phyloP scores from a whole-genome alignment of 1,140 invertebrate species.

The Cyrtorhinus lividipennis region DNA sequence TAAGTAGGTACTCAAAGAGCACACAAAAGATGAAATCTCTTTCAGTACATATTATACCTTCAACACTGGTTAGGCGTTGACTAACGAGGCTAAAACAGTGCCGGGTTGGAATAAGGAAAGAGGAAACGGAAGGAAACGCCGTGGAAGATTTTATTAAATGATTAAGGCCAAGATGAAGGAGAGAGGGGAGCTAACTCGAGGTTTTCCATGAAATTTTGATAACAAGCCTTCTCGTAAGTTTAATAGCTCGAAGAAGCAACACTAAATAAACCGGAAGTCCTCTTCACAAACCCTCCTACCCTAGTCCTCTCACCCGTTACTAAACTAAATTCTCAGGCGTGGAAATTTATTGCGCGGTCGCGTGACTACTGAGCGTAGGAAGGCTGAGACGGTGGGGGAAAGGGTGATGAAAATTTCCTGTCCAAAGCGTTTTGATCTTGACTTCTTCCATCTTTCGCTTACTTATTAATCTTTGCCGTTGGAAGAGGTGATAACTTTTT shows the following conservation, averaged over 20 bases:
- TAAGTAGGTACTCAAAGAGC: too few relatives aligned
- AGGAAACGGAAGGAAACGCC: not conserved
- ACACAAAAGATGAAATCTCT: too few relatives aligned
- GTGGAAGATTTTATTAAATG: not conserved
- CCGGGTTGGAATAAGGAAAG: too few relatives aligned
- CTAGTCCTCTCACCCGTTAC: not conserved
- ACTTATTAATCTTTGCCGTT: too few relatives aligned
- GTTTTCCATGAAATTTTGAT: not conserved
- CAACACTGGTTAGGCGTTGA: too few relatives aligned
- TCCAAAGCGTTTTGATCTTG: slow-evolving; percentile 1
- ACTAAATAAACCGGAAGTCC: not conserved
- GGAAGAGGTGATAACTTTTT: too few relatives aligned
- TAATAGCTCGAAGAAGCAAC: not conserved
- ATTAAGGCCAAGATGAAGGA: not conserved
- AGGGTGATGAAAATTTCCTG: not conserved
- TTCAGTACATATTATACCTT: too few relatives aligned
- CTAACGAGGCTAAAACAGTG: too few relatives aligned
- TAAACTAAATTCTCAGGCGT: slow-evolving; percentile 3
- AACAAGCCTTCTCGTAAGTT: not conserved
- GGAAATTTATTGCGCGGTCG: slow-evolving; percentile 7
- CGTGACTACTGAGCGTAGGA: not conserved
- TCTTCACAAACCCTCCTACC: not conserved
- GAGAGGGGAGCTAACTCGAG: not conserved
- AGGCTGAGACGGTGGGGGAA: not conserved
- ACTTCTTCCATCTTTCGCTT: too few relatives aligned